Conservation (phyloP, 2,113 vertebrate genomes). For the Mirounga angustirostris region DNA sequence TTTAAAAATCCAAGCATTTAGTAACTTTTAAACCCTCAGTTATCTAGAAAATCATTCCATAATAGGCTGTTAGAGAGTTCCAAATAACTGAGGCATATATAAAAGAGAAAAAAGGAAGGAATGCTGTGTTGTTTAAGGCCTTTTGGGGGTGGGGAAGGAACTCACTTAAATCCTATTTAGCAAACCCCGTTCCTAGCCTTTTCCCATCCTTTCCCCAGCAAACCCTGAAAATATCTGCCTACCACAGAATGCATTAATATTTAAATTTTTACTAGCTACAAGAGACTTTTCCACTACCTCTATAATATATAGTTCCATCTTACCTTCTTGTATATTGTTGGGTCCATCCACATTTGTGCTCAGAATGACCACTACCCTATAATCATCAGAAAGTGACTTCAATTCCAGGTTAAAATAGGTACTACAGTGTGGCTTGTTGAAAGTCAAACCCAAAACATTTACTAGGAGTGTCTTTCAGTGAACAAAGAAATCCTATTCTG, state of each 20-base stretch:
- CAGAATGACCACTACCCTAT: slow-evolving; percentile 69
- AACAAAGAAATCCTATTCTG: slow-evolving; percentile 68
- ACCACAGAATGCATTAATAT: not conserved
- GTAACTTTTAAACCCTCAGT: not conserved
- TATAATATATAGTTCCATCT: slow-evolving; percentile 39
- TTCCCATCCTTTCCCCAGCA: not conserved
- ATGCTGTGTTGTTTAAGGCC: not conserved
- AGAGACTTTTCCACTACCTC: not conserved
- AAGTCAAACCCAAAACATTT: slow-evolving; percentile 73
- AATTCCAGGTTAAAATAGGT: slow-evolving; percentile 66
- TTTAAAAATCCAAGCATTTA: not conserved
- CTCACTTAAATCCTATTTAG: not conserved
- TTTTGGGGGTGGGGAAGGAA: not conserved
- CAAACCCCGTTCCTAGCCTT: not conserved
- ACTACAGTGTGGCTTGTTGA: slow-evolving; percentile 62
- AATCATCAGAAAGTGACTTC: slow-evolving; percentile 64
- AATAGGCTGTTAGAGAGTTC: not conserved
- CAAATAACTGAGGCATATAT: not conserved
- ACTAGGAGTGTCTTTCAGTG: slow-evolving; percentile 63
- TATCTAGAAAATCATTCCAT: not conserved
- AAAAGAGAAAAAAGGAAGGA: not conserved
- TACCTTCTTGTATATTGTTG: slow-evolving; percentile 69
- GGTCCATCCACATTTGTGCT: slow-evolving; percentile 72
- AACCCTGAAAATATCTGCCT: slow-evolving; percentile 38
- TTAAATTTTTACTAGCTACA: slow-evolving; percentile 34